Evolutionary conservation across 1,140 invertebrate species (phyloP).

Genomic region (Parasteatoda tepidariorum): DNA sequence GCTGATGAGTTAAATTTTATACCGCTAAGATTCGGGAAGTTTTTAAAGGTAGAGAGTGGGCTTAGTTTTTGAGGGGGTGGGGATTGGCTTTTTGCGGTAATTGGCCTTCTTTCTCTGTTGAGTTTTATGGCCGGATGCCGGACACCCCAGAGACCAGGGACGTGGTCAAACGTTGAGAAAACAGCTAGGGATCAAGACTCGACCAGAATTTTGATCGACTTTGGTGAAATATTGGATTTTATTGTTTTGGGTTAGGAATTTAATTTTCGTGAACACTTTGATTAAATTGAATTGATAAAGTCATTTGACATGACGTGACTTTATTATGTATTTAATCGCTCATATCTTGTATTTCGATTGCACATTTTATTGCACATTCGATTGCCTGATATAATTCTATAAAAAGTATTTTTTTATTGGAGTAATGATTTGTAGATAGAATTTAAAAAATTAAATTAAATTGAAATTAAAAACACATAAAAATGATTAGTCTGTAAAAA

Average conservation of each 20-base stretch:
- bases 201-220: not conserved
- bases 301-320: too few species aligned
- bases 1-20: constrained; percentile 56
- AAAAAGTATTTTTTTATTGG: too few species aligned
- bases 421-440: too few species aligned
- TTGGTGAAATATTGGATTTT: not conserved
- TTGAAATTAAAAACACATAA: too few species aligned
- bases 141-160: not conserved
- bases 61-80: not conserved
- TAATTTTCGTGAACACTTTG: too few species aligned
- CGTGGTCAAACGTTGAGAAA: not conserved
- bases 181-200: not conserved
- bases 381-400: too few species aligned
- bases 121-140: constrained; percentile 24
- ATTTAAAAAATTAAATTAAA: too few species aligned
- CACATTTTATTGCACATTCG: too few species aligned
- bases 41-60: constrained; percentile 18
- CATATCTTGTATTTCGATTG: too few species aligned
- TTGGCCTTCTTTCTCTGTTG: constrained; percentile 50
- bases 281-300: too few species aligned
- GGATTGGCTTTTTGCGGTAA: constrained; percentile 36
- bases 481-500: too few species aligned
- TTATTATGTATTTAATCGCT: too few species aligned
- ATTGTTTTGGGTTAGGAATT: not conserved
- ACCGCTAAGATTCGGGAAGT: constrained; percentile 13